A percentile compares a stretch with the other conserved stretches of the same genome.
These are phyloP conservation scores for Anaspis maculata DNA, from an alignment of 2,888 invertebrate species.

Conservation along the genomic window DNA sequence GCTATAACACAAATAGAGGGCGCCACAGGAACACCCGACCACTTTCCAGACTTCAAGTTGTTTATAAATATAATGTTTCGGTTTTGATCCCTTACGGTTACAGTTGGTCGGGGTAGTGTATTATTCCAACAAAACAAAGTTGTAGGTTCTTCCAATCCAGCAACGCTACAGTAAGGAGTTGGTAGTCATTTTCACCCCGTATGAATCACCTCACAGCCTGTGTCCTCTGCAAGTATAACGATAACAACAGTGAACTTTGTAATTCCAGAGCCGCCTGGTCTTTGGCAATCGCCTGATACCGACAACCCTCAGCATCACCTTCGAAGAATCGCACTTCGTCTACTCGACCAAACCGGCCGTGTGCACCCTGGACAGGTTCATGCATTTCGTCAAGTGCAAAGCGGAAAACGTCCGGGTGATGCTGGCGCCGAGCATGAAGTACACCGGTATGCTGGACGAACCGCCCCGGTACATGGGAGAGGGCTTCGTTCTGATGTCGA, in stretches of 20 bases:
- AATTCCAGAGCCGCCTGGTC: slow-evolving; percentile 71
- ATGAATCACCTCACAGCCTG: too few relatives aligned
- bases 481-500: slow-evolving; percentile 94
- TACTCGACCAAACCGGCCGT: slow-evolving; percentile 95
- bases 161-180: too few relatives aligned
- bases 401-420: slow-evolving; percentile 94
- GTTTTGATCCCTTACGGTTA: too few relatives aligned
- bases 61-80: too few relatives aligned
- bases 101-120: too few relatives aligned
- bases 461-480: slow-evolving; percentile 97
- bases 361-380: slow-evolving; percentile 85
- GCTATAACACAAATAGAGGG: too few relatives aligned
- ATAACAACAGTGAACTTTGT: background rate
- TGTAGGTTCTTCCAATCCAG: too few relatives aligned
- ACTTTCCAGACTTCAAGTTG: too few relatives aligned
- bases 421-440: slow-evolving; percentile 93
- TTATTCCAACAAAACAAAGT: too few relatives aligned
- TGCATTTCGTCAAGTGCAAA: slow-evolving; percentile 92
- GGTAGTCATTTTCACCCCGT: too few relatives aligned
- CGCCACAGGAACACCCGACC: too few relatives aligned
- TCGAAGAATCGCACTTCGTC: slow-evolving; percentile 89
- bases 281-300: slow-evolving; percentile 94
- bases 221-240: slow-evolving; percentile 60
- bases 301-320: slow-evolving; percentile 82
- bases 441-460: slow-evolving; percentile 86